A percentile compares a stretch with the other conserved stretches of the same genome.
These are phyloP conservation scores for Onychostoma macrolepis DNA, from an alignment of 2,113 vertebrate genomes.

Conservation along the genomic window DNA sequence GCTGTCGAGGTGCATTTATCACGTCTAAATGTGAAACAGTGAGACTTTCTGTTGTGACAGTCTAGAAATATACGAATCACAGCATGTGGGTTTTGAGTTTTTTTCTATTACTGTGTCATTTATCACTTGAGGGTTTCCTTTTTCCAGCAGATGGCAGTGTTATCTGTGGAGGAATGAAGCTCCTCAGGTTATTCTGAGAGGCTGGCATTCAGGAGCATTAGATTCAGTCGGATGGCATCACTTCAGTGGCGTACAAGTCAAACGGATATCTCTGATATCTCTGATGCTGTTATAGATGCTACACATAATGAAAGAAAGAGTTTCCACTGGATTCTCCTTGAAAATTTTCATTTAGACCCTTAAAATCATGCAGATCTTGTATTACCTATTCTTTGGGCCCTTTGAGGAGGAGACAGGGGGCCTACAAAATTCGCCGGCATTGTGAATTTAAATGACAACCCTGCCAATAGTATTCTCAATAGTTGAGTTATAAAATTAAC, in stretches of 20 bases:
- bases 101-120: background rate
- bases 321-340: background rate
- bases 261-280: background rate
- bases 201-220: background rate
- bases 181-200: background rate
- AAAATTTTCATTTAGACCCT: background rate
- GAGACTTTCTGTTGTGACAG: constrained; percentile 3
- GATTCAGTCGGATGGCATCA: background rate
- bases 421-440: background rate
- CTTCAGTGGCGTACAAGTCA: background rate
- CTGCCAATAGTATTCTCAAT: background rate
- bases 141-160: constrained; percentile 37
- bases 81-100: background rate
- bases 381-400: background rate
- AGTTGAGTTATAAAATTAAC: background rate
- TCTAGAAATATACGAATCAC: background rate
- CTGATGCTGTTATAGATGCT: background rate
- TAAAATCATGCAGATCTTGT: background rate
- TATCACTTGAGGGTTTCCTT: background rate
- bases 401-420: background rate
- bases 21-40: background rate
- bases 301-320: background rate
- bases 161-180: background rate
- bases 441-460: background rate
- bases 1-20: background rate